Evolutionary conservation across 2,888 invertebrate species (phyloP).

Genomic region (Eumacrocentrus americanus): DNA sequence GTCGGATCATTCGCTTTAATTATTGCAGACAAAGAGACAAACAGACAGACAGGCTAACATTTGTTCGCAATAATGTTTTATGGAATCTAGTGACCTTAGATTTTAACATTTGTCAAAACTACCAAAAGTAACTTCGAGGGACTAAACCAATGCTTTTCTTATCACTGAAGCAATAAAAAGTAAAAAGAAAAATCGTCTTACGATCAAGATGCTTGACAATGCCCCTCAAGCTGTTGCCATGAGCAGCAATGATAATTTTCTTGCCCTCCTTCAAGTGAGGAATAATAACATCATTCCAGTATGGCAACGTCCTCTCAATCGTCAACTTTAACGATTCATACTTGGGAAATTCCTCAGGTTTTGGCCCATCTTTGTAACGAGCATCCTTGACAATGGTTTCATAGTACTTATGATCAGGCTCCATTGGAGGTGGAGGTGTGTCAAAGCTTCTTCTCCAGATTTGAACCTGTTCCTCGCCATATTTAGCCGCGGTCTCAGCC

Average conservation of each 20-base stretch:
- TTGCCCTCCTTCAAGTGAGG: slow-evolving; percentile 83
- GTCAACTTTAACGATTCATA: slow-evolving; percentile 84
- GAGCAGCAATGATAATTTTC: slow-evolving; percentile 81
- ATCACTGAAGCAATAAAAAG: slow-evolving; percentile 8
- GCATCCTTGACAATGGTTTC: slow-evolving; percentile 77
- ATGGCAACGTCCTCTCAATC: slow-evolving; percentile 81
- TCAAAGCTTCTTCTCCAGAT: slow-evolving; percentile 88
- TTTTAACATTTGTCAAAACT: no score
- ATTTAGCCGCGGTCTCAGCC: slow-evolving; percentile 82
- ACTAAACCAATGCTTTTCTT: not conserved
- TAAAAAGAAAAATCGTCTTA: slow-evolving; percentile 57
- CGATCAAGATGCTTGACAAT: slow-evolving; percentile 86
- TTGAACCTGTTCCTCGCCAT: slow-evolving; percentile 84
- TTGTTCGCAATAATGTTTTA: no score
- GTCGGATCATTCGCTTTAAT: no score
- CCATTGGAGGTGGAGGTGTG: slow-evolving; percentile 82
- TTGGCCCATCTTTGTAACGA: slow-evolving; percentile 75
- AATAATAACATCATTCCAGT: slow-evolving; percentile 84
- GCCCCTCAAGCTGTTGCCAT: slow-evolving; percentile 85
- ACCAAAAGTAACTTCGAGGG: slow-evolving; percentile 2
- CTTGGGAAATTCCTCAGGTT: slow-evolving; percentile 78
- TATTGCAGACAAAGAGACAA: no score
- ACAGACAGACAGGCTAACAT: no score
- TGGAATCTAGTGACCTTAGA: no score
- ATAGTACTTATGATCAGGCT: slow-evolving; percentile 76